These are phyloP conservation scores for Cyphomyrmex costatus DNA, from an alignment of 1,140 invertebrate genomes.

Conservation along the genomic window DNA sequence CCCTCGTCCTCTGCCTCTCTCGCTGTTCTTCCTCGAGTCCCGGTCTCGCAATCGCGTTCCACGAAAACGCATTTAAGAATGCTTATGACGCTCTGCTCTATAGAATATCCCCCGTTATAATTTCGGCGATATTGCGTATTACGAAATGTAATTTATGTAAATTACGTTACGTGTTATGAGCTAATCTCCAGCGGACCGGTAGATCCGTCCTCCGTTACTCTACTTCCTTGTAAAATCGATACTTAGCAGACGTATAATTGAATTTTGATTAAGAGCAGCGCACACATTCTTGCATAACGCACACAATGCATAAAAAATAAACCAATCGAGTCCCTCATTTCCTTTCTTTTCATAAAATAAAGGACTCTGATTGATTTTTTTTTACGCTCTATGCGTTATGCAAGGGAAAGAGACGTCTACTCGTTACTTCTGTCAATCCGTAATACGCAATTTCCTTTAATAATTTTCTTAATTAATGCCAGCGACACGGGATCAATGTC, in stretches of 20 bases:
- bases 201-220: neutral
- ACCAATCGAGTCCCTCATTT: too few relatives aligned
- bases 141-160: neutral
- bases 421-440: neutral
- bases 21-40: constrained; percentile 30
- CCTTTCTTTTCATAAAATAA: too few relatives aligned
- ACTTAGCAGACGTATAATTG: neutral
- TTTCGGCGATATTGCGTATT: constrained; percentile 1
- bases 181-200: neutral
- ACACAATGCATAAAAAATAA: too few relatives aligned
- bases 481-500: neutral
- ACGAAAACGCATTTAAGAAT: constrained; percentile 50
- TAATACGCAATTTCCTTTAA: neutral
- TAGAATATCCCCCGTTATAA: neutral
- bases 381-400: too few relatives aligned
- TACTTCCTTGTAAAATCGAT: neutral
- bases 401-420: too few relatives aligned
- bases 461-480: neutral
- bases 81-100: constrained; percentile 4
- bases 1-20: constrained; percentile 37
- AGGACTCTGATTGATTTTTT: too few relatives aligned
- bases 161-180: neutral
- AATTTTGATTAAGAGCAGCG: neutral
- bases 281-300: too few relatives aligned
- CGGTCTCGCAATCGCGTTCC: constrained; percentile 50